phyloP scores from a whole-genome alignment of 1,140 invertebrate species.

The Battus philenor region DNA sequence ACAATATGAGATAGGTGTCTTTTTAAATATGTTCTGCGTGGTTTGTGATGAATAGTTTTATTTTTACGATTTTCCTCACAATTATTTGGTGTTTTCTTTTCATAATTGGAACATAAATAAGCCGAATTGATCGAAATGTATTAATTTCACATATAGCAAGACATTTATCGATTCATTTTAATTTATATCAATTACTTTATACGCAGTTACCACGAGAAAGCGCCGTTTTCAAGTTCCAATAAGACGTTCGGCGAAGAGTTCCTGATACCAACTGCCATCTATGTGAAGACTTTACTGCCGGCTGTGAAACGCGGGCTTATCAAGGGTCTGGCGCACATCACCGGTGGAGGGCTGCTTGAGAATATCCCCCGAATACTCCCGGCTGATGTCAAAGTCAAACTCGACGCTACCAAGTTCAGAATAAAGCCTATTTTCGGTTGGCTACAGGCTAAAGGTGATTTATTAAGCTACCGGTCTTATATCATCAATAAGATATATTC shows the following conservation, averaged over 20 bases:
- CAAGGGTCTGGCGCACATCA: conserved; percentile 96
- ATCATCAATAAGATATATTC: background rate
- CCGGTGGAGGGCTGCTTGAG: conserved; percentile 93
- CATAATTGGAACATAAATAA: too few species aligned
- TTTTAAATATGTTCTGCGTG: too few species aligned
- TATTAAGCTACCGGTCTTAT: conserved; percentile 29
- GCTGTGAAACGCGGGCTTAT: conserved; percentile 84
- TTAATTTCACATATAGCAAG: too few species aligned
- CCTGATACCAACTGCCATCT: conserved; percentile 92
- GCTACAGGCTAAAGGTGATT: conserved; percentile 78
- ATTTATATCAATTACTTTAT: too few species aligned
- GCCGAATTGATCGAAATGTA: too few species aligned
- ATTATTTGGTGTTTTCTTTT: too few species aligned
- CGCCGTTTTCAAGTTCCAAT: conserved; percentile 82
- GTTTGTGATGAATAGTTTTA: too few species aligned
- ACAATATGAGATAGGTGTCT: too few species aligned
- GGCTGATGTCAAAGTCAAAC: conserved; percentile 76
- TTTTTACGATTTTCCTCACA: too few species aligned
- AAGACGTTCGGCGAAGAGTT: conserved; percentile 86
- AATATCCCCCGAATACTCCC: conserved; percentile 92
- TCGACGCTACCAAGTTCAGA: conserved; percentile 86
- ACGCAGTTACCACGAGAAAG: conserved; percentile 78
- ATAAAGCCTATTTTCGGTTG: conserved; percentile 83
- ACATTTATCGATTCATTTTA: too few species aligned
- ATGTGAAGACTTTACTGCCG: conserved; percentile 87